Evolutionary conservation across 2,888 invertebrate species (phyloP), one percentile per base, ranked within the genome.

Genomic region (Meteorus colon): DNA sequence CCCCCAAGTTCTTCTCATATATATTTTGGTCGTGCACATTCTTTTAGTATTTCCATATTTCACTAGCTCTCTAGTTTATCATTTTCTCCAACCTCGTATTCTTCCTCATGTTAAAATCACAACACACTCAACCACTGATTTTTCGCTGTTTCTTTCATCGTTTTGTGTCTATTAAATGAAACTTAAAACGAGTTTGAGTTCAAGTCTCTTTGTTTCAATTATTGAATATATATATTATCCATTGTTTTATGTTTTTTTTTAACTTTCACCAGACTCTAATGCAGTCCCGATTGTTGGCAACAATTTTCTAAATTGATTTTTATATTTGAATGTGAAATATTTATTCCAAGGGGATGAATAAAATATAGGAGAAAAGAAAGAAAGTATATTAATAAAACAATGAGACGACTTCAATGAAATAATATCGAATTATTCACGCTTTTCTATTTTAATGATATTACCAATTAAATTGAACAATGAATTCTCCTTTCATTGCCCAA

Each of bases 121-220:
- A n/a, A 55, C n/a, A n/a, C 19, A 19, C 55, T 19, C 41, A 55
- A 8, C 4, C 55, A 19, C n/a, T n/a, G 2, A 55, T 55, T n/a
- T 16, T 48, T 19, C 19, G 4, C 19, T 24, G 5, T 19, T 55
- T 8, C 19, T 8, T 19, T 55, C 55, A 55, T 8, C n/a, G 12
- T 41, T 41, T 41, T 41, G 41, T 12, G 41, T 55, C n/a, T 55
- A n/a, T 55, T 34, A 48, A 48, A 62, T 66, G 60, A 59, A 63
- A 68, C 74, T 12, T 67, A 62, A 45, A 72, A 62, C 68, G 71
- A 72, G 71, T 12, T 55, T 68, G 31, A 48, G n/a, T 48, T n/a
- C 16, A 48, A 48, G 48, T 48, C 48, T 48, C 48, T 48, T 48
- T 48, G 48, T 48, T 48, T n/a, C n/a, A 48, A 4, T 48, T 16